Evolutionary conservation across 2,888 invertebrate species (phyloP).

Genomic region (Calliopum simillimum): DNA sequence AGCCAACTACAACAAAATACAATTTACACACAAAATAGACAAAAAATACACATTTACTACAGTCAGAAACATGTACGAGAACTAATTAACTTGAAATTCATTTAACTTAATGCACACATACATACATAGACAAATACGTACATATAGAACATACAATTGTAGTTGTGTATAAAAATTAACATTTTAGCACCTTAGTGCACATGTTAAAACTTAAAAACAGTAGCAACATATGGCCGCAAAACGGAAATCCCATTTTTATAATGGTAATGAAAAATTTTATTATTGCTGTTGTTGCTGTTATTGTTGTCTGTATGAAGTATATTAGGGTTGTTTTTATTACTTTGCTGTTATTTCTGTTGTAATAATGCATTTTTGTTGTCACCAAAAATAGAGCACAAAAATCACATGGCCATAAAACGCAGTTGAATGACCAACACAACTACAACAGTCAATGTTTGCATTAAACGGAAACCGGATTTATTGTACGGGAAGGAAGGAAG

Average conservation of each 20-base stretch:
- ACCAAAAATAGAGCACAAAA: background rate
- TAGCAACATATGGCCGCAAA: background rate
- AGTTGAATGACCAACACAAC: no score
- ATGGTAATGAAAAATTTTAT: background rate
- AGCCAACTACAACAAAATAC: no score
- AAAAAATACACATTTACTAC: constrained; percentile 8
- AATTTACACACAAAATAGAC: no score
- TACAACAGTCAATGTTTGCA: no score
- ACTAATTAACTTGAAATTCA: constrained; percentile 14
- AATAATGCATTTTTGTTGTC: background rate
- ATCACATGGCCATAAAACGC: no score
- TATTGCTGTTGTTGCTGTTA: background rate
- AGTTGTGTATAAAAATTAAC: no score
- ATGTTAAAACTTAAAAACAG: background rate
- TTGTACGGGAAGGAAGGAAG: no score
- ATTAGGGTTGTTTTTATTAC: constrained; percentile 8
- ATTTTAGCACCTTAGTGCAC: constrained; percentile 6
- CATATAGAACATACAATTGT: background rate
- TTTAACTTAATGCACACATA: constrained; percentile 4
- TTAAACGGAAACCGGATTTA: no score
- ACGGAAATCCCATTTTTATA: background rate
- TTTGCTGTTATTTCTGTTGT: constrained; percentile 11
- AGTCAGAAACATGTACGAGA: background rate
- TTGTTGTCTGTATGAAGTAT: background rate
- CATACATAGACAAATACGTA: constrained; percentile 10